These are phyloP conservation scores for Cnemophilus loriae DNA, from an alignment of 2,113 vertebrate genomes.

Conservation along the genomic window DNA sequence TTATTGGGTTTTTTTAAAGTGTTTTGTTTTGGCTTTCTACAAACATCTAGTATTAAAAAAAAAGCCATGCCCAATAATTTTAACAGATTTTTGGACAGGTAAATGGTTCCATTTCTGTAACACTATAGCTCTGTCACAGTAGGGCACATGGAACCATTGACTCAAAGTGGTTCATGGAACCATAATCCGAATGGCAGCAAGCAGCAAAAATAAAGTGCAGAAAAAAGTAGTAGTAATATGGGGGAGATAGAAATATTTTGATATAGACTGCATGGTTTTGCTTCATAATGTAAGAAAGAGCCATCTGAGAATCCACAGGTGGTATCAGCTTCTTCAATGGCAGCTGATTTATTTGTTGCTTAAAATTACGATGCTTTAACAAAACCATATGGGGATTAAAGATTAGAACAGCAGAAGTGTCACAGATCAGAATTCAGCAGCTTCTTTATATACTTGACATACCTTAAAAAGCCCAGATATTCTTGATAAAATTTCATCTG, in stretches of 20 bases:
- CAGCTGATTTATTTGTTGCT: background rate
- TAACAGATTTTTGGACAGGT: background rate
- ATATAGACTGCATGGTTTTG: background rate
- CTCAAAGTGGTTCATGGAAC: background rate
- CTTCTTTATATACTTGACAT: background rate
- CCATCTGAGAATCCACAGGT: background rate
- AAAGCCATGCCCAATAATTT: background rate
- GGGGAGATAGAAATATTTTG: background rate
- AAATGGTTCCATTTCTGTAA: background rate
- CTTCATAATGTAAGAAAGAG: background rate
- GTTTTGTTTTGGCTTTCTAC: background rate
- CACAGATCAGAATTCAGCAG: background rate
- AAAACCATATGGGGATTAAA: background rate
- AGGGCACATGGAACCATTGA: fast-evolving
- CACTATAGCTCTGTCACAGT: background rate
- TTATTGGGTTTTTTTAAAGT: background rate
- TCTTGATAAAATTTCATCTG: background rate
- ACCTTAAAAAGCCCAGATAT: background rate
- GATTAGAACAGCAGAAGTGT: background rate
- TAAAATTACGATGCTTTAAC: background rate
- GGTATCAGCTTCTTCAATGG: background rate
- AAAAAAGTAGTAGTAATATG: background rate
- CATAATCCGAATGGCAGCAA: background rate
- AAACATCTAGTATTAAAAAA: background rate
- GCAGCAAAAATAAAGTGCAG: background rate